These are phyloP conservation scores for Meloidogyne chitwoodi DNA, from an alignment of 1,140 invertebrate genomes.

Conservation along the genomic window DNA sequence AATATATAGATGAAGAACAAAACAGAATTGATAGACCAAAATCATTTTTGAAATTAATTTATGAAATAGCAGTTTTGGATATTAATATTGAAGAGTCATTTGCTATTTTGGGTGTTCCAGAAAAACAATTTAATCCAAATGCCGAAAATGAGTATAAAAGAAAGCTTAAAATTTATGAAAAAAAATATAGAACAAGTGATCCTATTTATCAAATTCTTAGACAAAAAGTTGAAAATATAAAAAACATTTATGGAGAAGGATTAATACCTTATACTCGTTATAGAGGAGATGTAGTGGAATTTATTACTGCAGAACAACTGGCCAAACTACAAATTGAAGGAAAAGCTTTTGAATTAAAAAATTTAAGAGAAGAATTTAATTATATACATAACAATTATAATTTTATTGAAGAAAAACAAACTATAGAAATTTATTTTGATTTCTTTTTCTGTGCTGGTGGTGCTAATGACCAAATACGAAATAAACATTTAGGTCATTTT, in stretches of 20 bases:
- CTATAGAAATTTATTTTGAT: neutral
- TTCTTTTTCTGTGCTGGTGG: conserved; percentile 14
- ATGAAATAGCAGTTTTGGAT: neutral
- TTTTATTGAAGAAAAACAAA: neutral
- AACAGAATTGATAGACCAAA: too few relatives aligned
- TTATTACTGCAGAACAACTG: neutral
- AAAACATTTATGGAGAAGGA: too few relatives aligned
- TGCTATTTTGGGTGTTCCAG: neutral
- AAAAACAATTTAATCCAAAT: neutral
- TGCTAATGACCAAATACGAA: neutral
- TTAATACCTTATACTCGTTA: too few relatives aligned
- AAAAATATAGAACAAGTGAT: too few relatives aligned
- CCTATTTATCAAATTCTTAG: too few relatives aligned
- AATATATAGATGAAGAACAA: neutral
- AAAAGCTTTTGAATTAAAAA: too few relatives aligned
- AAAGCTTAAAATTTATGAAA: too few relatives aligned
- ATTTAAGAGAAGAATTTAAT: too few relatives aligned
- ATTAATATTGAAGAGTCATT: neutral
- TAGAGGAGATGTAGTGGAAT: neutral
- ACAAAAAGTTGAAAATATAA: too few relatives aligned
- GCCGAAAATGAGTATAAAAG: too few relatives aligned
- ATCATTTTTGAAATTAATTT: neutral
- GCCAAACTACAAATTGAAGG: too few relatives aligned
- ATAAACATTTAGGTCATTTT: conserved; percentile 7
- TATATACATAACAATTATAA: too few relatives aligned